Evolutionary conservation across 2,888 invertebrate species (phyloP).

Genomic region (Phlogophora meticulosa): DNA sequence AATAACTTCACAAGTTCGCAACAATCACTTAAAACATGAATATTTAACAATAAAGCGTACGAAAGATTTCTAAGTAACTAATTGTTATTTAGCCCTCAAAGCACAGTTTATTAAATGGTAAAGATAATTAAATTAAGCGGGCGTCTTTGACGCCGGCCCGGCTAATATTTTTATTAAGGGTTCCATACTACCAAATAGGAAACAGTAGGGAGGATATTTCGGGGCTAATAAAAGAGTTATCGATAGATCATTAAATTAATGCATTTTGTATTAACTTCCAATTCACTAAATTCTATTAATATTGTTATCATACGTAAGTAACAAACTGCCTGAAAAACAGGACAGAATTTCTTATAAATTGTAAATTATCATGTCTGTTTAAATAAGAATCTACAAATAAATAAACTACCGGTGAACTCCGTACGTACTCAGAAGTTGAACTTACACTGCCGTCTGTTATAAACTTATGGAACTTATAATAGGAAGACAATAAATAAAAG

Average conservation of each 20-base stretch:
- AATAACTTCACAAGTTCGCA: constrained; percentile 44
- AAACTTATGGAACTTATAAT: too few relatives aligned
- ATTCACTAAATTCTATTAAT: too few relatives aligned
- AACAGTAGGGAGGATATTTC: constrained; percentile 44
- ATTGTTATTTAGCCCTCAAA: constrained; percentile 80
- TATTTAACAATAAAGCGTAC: constrained; percentile 62
- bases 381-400: too few relatives aligned
- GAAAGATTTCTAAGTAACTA: constrained; percentile 73
- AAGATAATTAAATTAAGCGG: constrained; percentile 88
- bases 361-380: too few relatives aligned
- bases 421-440: too few relatives aligned
- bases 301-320: too few relatives aligned
- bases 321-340: too few relatives aligned
- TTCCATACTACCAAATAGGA: constrained; percentile 65
- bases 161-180: constrained; percentile 88
- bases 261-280: background rate
- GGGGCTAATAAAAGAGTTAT: constrained; percentile 6
- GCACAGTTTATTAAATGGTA: constrained; percentile 86
- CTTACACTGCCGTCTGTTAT: too few relatives aligned
- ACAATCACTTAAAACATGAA: constrained; percentile 53
- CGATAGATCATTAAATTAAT: constrained; percentile 20
- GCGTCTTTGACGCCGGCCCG: constrained; percentile 87
- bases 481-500: too few relatives aligned
- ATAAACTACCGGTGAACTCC: too few relatives aligned
- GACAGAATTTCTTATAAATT: too few relatives aligned